Evolutionary conservation across 1,140 invertebrate species (phyloP), one percentile per base, ranked within the genome.

Genomic region (Cataglyphis hispanica): DNA sequence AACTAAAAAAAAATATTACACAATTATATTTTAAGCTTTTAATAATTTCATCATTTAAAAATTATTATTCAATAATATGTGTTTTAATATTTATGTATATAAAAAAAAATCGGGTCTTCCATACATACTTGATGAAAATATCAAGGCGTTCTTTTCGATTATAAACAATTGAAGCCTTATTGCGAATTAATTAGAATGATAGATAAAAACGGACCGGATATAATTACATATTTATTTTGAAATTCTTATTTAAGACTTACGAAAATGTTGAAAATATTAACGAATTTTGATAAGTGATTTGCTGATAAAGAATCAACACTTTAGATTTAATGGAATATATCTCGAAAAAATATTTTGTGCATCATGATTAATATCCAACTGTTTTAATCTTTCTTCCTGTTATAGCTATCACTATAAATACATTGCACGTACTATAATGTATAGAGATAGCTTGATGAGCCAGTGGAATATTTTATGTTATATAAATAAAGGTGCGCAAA

Each of bases 381-480:
- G 22, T 22, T 43, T 66, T 8, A 0, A 46, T 31, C 10, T 64
- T 13, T 60, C n/a, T 11, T n/a, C 1, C 19, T 19, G 16, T 53
- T 53, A 2, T 13, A 16, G 16, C 60, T 40, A 66, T 37, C n/a
- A 10, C n/a, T 66, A 66, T n/a, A 66, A 16, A 50, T 40, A 34
- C 13, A 11, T 50, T 5, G 3, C 1, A 76, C 4, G 31, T n/a
- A 13, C 13, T 37, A 25, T 34, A 25, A 66, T 25, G 16, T 25
- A 22, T 22, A 53, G 37, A 16, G n/a, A 19, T 43, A n/a, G n/a
- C n/a, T n/a, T n/a, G 46, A 70, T 70, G 16, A 70, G 34, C 34
- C 7, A 43, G 70, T 27, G 66, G 8, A 70, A 72, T 81, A 43
- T 70, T 19, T 37, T 43, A 10, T 19, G 34, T 58, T 70, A 27